Conservation (phyloP, 92 coral and sea anemone genomes). For the Paramuricea clavata region DNA sequence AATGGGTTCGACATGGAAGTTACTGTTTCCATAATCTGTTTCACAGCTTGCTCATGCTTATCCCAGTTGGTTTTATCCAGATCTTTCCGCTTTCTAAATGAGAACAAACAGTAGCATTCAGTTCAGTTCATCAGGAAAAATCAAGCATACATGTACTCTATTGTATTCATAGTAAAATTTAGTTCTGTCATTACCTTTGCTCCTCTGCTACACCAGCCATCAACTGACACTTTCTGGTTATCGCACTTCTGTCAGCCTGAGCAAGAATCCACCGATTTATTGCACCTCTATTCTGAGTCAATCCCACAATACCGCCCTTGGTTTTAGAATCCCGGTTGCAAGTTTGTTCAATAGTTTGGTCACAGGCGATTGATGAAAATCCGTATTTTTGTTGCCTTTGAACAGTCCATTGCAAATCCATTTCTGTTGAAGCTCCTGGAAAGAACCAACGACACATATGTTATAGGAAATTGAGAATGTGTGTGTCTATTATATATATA, state of each 20-base stretch:
- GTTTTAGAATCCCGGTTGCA: conserved; percentile 18
- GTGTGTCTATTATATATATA: neutral
- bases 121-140: neutral
- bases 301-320: conserved; percentile 2
- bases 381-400: conserved; percentile 11
- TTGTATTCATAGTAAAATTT: neutral
- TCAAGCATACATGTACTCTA: neutral
- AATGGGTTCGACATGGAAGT: conserved; percentile 20
- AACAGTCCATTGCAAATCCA: conserved; percentile 6
- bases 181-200: neutral
- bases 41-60: neutral
- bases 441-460: neutral
- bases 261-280: conserved; percentile 5
- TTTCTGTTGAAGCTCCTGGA: neutral
- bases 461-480: neutral
- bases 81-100: conserved; percentile 25
- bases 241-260: conserved; percentile 12
- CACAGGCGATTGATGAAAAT: conserved; percentile 17
- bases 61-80: conserved; percentile 5
- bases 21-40: conserved; percentile 9
- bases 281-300: conserved; percentile 9
- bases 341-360: conserved; percentile 8
- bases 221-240: neutral
- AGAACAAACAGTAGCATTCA: neutral
- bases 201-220: conserved; percentile 31